Evolutionary conservation across 2,113 vertebrate species (phyloP).

Genomic region (Toxotes jaculatrix): DNA sequence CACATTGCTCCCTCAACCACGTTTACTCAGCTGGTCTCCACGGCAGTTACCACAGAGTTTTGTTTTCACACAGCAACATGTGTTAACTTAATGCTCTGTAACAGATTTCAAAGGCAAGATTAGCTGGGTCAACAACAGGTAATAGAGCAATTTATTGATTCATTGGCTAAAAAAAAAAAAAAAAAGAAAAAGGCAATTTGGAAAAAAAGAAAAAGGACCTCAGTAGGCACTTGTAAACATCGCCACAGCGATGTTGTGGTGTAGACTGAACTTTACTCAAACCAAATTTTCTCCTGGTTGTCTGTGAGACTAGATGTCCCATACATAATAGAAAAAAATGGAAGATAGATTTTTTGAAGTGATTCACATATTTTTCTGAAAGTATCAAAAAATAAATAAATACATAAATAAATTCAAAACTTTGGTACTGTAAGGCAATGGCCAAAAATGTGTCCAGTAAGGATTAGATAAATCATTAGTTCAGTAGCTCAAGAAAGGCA

Average conservation of each 20-base stretch:
- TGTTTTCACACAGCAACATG: conserved; percentile 86
- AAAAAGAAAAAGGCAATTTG: conserved; percentile 37
- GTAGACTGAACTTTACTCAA: conserved; percentile 23
- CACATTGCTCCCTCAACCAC: conserved; percentile 60
- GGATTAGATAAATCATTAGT: conserved; percentile 13
- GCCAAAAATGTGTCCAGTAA: not conserved
- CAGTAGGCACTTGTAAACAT: not conserved
- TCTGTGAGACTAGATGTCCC: not conserved
- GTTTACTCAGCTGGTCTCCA: conserved; percentile 87
- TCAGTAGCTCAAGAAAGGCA: not conserved
- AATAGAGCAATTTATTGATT: conserved; percentile 83
- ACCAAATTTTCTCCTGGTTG: conserved; percentile 28
- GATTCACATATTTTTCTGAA: conserved; percentile 1
- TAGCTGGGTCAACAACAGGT: conserved; percentile 84
- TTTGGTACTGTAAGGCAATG: not conserved
- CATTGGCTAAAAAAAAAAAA: conserved; percentile 57
- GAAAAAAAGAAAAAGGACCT: conserved; percentile 32
- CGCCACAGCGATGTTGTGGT: not conserved
- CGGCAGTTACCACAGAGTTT: conserved; percentile 81
- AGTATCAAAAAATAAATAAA: conserved; percentile 7
- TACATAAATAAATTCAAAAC: too few relatives aligned
- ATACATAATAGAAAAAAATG: conserved; percentile 6
- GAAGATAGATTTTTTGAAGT: not conserved
- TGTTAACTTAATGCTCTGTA: conserved; percentile 87
- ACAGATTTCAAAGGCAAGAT: conserved; percentile 84